A percentile compares a stretch with the other conserved stretches of the same genome.
Evolutionary conservation across 2,888 invertebrate genomes (phyloP).

Genomic region (Hyalella azteca): DNA sequence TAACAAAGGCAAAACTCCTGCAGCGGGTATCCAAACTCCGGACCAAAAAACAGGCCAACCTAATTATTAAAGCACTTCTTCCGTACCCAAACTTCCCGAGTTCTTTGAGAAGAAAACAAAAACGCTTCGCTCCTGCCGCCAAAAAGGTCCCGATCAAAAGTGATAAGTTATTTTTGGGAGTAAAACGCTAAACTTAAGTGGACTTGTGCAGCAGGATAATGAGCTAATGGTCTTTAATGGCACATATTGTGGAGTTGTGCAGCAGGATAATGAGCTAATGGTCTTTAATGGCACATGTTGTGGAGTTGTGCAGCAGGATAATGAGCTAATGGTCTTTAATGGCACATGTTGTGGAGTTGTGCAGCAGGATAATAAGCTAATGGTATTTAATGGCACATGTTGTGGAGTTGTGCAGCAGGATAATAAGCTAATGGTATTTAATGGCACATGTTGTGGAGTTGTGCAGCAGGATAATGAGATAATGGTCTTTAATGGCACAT

Average conservation of each 20-base stretch:
- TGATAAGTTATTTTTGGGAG: slow-evolving; percentile 29
- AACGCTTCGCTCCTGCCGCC: neutral
- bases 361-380: too few species aligned
- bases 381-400: too few species aligned
- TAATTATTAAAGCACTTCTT: slow-evolving; percentile 36
- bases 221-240: slow-evolving; percentile 19
- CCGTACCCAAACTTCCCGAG: slow-evolving; percentile 8
- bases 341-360: too few species aligned
- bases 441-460: too few species aligned
- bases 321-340: too few species aligned
- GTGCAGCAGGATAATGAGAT: too few species aligned
- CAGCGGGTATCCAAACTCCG: slow-evolving; percentile 24
- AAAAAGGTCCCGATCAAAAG: slow-evolving; percentile 32
- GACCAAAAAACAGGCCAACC: slow-evolving; percentile 19
- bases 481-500: too few species aligned
- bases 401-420: too few species aligned
- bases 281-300: too few species aligned
- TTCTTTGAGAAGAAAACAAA: slow-evolving; percentile 27
- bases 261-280: slow-evolving; percentile 33
- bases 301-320: too few species aligned
- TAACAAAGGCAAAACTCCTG: slow-evolving; percentile 2
- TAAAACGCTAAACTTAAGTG: slow-evolving; percentile 16
- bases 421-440: too few species aligned
- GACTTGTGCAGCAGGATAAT: slow-evolving; percentile 19
- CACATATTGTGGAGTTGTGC: too few species aligned